Conservation (phyloP, 2,888 invertebrate species). For the Thera obeliscata region DNA sequence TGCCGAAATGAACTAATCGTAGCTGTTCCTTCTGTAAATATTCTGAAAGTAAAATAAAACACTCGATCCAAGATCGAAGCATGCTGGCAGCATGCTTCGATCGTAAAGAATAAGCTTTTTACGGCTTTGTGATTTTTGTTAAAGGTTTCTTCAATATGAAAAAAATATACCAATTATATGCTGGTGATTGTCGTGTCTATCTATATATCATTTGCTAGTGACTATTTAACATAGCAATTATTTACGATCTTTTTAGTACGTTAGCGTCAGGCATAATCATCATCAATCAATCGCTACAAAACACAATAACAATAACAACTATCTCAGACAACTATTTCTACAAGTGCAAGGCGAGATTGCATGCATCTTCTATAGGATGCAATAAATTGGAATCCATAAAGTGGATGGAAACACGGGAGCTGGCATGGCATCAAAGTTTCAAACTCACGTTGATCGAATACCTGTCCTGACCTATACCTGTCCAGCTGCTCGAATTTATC, state of each 20-base stretch:
- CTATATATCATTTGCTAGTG: too few relatives aligned
- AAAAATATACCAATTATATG: not conserved
- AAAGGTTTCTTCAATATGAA: not conserved
- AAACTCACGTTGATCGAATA: conserved; percentile 56
- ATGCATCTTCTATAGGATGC: conserved; percentile 32
- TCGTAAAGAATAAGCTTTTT: not conserved
- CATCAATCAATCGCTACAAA: not conserved
- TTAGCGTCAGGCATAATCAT: not conserved
- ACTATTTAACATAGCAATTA: too few relatives aligned
- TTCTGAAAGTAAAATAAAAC: not conserved
- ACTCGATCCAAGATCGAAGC: not conserved
- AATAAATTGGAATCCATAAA: conserved; percentile 52
- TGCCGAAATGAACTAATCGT: conserved; percentile 27
- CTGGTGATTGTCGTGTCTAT: too few relatives aligned
- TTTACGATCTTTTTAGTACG: too few relatives aligned
- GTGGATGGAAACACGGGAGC: conserved; percentile 50
- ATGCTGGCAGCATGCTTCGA: not conserved
- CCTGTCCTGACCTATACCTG: conserved; percentile 43
- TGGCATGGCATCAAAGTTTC: conserved; percentile 57
- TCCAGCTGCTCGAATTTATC: conserved; percentile 30
- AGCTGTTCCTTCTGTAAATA: not conserved
- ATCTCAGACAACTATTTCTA: not conserved
- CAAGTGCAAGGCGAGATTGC: conserved; percentile 17
- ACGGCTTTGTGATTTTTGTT: not conserved
- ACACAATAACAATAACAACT: not conserved